Evolutionary conservation across 2,888 invertebrate genomes (phyloP).

Genomic region (Eupelmus urozonus): DNA sequence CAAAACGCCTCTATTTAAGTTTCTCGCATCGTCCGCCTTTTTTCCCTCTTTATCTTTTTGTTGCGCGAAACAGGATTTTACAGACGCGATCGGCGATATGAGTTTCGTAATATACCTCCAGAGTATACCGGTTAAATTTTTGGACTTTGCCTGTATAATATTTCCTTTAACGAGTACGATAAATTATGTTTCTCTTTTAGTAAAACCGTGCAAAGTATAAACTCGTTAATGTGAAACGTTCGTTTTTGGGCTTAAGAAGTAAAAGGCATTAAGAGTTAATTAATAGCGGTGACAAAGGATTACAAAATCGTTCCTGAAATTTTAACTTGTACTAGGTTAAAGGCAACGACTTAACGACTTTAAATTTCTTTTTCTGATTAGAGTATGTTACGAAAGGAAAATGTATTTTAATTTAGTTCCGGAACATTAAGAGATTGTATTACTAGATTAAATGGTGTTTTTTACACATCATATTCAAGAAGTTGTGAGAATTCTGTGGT

Average conservation of each 20-base stretch:
- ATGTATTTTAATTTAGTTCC: slow-evolving; percentile 14
- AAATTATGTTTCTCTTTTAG: slow-evolving; percentile 5
- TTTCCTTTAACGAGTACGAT: slow-evolving; percentile 21
- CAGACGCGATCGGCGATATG: slow-evolving; percentile 4
- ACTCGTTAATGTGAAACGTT: slow-evolving; percentile 6
- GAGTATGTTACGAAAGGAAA: slow-evolving; percentile 20
- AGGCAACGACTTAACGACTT: slow-evolving; percentile 16
- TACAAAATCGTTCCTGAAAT: slow-evolving; percentile 10
- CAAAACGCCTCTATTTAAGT: slow-evolving; percentile 17
- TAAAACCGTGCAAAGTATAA: not conserved
- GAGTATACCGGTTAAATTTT: slow-evolving; percentile 10
- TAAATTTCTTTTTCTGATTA: slow-evolving; percentile 24
- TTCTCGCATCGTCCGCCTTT: slow-evolving; percentile 20
- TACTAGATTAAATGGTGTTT: not conserved
- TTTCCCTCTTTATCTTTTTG: slow-evolving; percentile 3
- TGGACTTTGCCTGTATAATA: slow-evolving; percentile 1
- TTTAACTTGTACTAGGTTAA: slow-evolving; percentile 2
- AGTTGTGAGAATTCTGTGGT: too few relatives aligned
- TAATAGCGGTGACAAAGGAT: not conserved
- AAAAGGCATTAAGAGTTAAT: slow-evolving; percentile 7
- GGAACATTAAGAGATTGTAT: not conserved
- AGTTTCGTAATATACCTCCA: slow-evolving; percentile 36
- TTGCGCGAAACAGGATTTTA: slow-evolving; percentile 26
- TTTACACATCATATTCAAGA: too few relatives aligned
- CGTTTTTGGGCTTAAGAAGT: not conserved